A percentile compares a stretch with the other conserved stretches of the same genome.
Conservation (phyloP, 2,797 vertebrate genomes). For the Sebastes vulpes region DNA sequence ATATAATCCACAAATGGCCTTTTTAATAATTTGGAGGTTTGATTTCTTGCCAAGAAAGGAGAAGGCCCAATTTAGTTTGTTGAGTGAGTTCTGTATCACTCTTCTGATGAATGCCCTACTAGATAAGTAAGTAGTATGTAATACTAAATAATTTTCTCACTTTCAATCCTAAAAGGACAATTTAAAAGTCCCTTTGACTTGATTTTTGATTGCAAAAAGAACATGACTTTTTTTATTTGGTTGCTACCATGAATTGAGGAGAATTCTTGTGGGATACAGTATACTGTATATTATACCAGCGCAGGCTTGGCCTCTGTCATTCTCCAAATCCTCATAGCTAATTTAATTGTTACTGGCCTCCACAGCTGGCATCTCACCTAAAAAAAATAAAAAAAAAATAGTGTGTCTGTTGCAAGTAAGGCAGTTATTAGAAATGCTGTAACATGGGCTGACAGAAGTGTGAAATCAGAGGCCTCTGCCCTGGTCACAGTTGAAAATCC, state of each 20-base stretch:
- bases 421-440: conserved; percentile 60
- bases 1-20: not conserved
- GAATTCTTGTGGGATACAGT: not conserved
- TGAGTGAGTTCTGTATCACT: not conserved
- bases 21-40: not conserved
- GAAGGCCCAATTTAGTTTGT: not conserved
- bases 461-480: conserved; percentile 68
- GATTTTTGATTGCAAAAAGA: not conserved
- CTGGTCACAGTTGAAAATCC: conserved; percentile 73
- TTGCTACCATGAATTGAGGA: not conserved
- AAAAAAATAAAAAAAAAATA: not conserved
- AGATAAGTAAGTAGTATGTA: no score
- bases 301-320: not conserved
- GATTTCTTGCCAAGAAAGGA: not conserved
- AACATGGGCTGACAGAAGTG: conserved; percentile 62
- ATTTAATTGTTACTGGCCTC: conserved; percentile 50
- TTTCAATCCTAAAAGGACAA: not conserved
- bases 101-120: no score
- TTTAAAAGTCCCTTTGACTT: not conserved
- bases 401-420: conserved; percentile 27
- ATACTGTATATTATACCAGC: not conserved
- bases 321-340: conserved; percentile 13
- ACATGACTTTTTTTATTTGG: not conserved
- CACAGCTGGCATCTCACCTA: conserved; percentile 34
- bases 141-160: not conserved